Evolutionary conservation across 2,797 vertebrate genomes (phyloP).

Genomic region (Ptychadena robeensis): DNA sequence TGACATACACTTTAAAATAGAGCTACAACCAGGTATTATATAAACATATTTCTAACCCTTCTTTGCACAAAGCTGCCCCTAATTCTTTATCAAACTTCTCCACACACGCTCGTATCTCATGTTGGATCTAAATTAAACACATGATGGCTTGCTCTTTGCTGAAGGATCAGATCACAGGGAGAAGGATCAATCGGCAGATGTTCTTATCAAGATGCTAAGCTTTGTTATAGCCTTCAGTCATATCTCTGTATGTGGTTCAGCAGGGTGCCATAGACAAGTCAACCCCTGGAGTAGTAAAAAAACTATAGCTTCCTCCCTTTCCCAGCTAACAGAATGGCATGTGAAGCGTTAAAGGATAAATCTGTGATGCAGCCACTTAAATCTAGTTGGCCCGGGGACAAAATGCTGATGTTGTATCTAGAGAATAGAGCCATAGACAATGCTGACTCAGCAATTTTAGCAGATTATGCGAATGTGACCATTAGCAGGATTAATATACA

Average conservation of each 20-base stretch:
- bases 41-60: neutral
- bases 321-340: neutral
- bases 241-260: conserved; percentile 10
- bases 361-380: conserved; percentile 51
- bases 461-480: conserved; percentile 15
- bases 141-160: conserved; percentile 38
- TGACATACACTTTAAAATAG: neutral
- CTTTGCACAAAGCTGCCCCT: conserved; percentile 29
- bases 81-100: conserved; percentile 39
- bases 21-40: neutral
- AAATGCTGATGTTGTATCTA: conserved; percentile 54
- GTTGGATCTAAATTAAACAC: conserved; percentile 47
- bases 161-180: conserved; percentile 37
- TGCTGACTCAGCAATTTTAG: conserved; percentile 46
- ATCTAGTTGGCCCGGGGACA: conserved; percentile 33
- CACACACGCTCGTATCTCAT: conserved; percentile 23
- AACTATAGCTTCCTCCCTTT: neutral
- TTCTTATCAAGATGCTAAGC: conserved; percentile 44
- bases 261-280: neutral
- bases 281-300: neutral
- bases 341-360: conserved; percentile 48
- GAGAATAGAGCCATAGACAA: conserved; percentile 30
- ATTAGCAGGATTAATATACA: conserved; percentile 58
- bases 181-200: conserved; percentile 39
- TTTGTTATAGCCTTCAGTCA: conserved; percentile 39